A percentile compares a stretch with the other conserved stretches of the same genome.
Evolutionary conservation across 2,113 vertebrate genomes (phyloP).

Genomic region (Struthidea cinerea): DNA sequence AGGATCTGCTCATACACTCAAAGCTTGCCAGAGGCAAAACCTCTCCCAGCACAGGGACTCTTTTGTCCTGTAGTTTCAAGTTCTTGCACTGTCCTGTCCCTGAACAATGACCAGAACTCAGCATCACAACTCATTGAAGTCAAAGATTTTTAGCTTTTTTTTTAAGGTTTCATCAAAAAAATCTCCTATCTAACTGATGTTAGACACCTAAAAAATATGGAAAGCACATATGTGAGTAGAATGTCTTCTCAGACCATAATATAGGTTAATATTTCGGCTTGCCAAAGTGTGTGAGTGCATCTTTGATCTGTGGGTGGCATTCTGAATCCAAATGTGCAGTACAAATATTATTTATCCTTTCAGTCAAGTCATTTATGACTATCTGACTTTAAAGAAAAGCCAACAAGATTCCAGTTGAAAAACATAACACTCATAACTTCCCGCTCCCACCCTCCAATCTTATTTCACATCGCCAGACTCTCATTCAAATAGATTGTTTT

Average conservation of each 20-base stretch:
- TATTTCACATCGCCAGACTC: background rate
- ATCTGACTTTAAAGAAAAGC: constrained; percentile 46
- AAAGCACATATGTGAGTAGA: background rate
- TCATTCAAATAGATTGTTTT: constrained; percentile 25
- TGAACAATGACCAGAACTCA: background rate
- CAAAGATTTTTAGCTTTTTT: background rate
- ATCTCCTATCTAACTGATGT: background rate
- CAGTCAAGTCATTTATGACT: constrained; percentile 22
- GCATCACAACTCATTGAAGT: background rate
- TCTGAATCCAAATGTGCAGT: constrained; percentile 1
- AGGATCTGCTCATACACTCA: background rate
- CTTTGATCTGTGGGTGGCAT: constrained; percentile 52
- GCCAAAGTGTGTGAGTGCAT: background rate
- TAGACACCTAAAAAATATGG: background rate
- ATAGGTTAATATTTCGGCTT: background rate
- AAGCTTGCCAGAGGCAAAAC: background rate
- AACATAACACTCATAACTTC: background rate
- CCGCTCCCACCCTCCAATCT: rapidly evolving
- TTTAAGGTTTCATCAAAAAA: background rate
- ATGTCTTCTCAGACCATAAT: background rate
- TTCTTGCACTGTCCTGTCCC: background rate
- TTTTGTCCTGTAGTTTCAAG: background rate
- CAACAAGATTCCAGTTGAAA: constrained; percentile 5
- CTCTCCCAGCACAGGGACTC: background rate
- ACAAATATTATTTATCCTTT: constrained; percentile 34